Conservation (phyloP, 2,888 invertebrate species). For the Tenodera sinensis region DNA sequence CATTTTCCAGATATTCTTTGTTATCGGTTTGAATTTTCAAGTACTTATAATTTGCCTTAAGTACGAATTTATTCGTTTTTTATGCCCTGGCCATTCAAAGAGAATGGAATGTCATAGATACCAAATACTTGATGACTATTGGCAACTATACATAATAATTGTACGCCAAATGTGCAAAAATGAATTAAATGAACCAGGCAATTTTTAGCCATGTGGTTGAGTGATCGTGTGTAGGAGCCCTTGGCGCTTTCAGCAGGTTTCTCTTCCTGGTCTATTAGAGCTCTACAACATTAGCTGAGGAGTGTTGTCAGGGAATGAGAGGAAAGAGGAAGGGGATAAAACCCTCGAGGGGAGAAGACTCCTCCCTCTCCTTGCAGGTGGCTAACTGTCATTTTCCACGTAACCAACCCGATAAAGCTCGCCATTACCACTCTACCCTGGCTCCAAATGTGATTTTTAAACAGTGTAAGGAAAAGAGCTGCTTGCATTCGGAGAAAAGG, state of each 20-base stretch:
- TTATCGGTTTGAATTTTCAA: too few relatives aligned
- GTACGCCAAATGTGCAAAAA: too few relatives aligned
- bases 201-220: too few relatives aligned
- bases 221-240: not conserved
- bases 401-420: slow-evolving; percentile 7
- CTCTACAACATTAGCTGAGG: slow-evolving; percentile 13
- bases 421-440: not conserved
- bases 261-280: slow-evolving; percentile 8
- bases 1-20: too few relatives aligned
- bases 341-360: slow-evolving; percentile 19
- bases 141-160: too few relatives aligned
- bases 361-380: not conserved
- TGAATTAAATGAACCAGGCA: too few relatives aligned
- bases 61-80: too few relatives aligned
- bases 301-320: slow-evolving; percentile 3
- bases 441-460: slow-evolving; percentile 4
- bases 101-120: too few relatives aligned
- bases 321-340: slow-evolving; percentile 17
- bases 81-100: too few relatives aligned
- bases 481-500: not conserved
- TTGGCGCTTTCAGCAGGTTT: not conserved
- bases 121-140: too few relatives aligned
- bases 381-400: slow-evolving; percentile 24
- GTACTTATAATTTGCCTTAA: too few relatives aligned
- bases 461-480: not conserved